Evolutionary conservation across 2,888 invertebrate species (phyloP), one percentile per base, ranked within the genome.

Genomic region (Myopa tessellatipennis): DNA sequence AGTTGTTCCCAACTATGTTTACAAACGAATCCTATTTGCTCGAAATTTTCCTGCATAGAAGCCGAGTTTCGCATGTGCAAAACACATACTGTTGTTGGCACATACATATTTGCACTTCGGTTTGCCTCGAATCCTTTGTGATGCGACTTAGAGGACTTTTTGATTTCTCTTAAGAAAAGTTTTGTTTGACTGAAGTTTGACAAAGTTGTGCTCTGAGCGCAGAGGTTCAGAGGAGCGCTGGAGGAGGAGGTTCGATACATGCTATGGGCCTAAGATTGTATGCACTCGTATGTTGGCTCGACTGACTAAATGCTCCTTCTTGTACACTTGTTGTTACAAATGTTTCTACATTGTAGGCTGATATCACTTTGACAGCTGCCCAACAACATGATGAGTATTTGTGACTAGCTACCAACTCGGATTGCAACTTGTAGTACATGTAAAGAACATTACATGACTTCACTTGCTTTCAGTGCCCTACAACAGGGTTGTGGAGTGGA

Each of bases 121-220:
- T 60, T 75, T 75, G 16, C 65, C 50, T 16, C 26, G 65, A 55
- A 18, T 63, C 65, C 71, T 76, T 76, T 76, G 70, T 65, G 71
- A 71, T 76, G 76, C 52, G 65, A 76, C 76, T 76, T 76, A 40
- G 60, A 76, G 71, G 71, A 76, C 76, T 76, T 76, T 76, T 76
- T 71, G 71, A 76, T 76, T 76, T 76, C 76, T 76, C 65, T 65
- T 63, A 71, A 52, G 71, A 76, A 71, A 76, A 76, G 40, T 75
- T 69, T 60, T 75, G 61, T 75, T 75, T 75, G 75, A 75, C 75
- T 40, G 26, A 60, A 75, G 60, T 68, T 75, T 60, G 40, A 4
- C 68, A 45, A 68, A 75, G 69, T 75, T 60, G 69, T 50, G 55
- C 68, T 55, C 34, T 68, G 58, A n/a, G 55, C 55, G n/a, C 5